A percentile compares a stretch with the other conserved stretches of the same genome.
Evolutionary conservation across 2,888 invertebrate species (phyloP).

Genomic region (Heliothis peltigera): DNA sequence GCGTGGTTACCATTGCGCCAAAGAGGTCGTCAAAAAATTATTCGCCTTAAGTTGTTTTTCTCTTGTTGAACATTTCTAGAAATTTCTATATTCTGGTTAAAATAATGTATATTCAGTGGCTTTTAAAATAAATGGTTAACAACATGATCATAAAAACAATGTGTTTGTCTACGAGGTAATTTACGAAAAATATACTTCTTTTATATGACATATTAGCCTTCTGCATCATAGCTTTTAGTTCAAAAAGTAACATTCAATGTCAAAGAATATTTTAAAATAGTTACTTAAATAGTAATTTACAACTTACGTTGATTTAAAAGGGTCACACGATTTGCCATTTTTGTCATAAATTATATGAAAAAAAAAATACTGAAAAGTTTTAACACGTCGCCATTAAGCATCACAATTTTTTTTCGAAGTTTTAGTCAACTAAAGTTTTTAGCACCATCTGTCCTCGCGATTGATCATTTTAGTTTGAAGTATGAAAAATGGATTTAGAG

Average conservation of each 20-base stretch:
- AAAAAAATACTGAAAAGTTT: slow-evolving; percentile 47
- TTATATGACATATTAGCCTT: neutral
- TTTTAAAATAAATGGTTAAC: neutral
- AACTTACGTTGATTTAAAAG: slow-evolving; percentile 12
- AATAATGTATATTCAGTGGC: too few species aligned
- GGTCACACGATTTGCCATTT: slow-evolving; percentile 21
- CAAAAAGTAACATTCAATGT: slow-evolving; percentile 15
- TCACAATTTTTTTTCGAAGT: slow-evolving; percentile 32
- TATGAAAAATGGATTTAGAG: slow-evolving; percentile 6
- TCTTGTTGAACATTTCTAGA: too few species aligned
- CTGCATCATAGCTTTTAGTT: slow-evolving; percentile 9
- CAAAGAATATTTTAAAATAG: slow-evolving; percentile 6
- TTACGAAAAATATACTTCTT: neutral
- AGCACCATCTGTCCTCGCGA: slow-evolving; percentile 24
- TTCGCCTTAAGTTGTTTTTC: too few species aligned
- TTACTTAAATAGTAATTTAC: slow-evolving; percentile 20
- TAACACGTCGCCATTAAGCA: slow-evolving; percentile 33
- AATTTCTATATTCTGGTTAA: too few species aligned
- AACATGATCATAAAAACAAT: neutral
- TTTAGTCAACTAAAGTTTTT: slow-evolving; percentile 10
- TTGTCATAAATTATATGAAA: slow-evolving; percentile 41
- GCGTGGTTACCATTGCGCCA: too few species aligned
- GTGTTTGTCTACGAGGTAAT: neutral
- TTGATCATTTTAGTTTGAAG: slow-evolving; percentile 3
- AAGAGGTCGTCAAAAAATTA: too few species aligned